Evolutionary conservation across 1,140 invertebrate species (phyloP), one percentile per base, ranked within the genome.

Genomic region (Philotrypesis tridentata): DNA sequence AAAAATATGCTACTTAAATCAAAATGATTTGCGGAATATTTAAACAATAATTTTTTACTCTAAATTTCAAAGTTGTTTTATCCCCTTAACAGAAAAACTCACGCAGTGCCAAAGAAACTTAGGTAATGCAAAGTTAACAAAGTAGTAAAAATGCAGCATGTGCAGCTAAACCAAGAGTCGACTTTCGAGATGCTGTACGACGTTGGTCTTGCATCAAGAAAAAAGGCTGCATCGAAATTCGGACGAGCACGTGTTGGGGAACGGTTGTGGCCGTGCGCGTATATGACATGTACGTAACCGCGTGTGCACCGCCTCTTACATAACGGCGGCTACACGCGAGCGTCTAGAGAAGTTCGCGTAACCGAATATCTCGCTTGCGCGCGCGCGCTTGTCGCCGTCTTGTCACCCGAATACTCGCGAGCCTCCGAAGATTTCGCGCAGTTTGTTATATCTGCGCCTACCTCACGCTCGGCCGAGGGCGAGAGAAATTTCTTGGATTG

Each of bases 341-440:
- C 74, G 67, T 72, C 78, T 61, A 55, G 73, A 73, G 33, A 43
- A 82, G 79, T 79, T 67, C 71, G 63, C 81, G 82, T 79, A 84
- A 83, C 83, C 71, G 78, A 82, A 84, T 84, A 83, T 83, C 79
- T 75, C 67, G 73, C 43, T 37, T 37, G 48, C 27, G 21, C 29
- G 73, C 76, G 48, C 27, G 21, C 29, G 73, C 76, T 27, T 29
- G 61, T 65, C 27, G 82, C 43, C 67, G 74, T 43, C 40, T 31
- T 63, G 37, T 63, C 73, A 31, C 55, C 60, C 8, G 33, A 65
- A 23, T 55, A 11, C 23, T 25, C 9, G 23, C 31, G 23, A 5
- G 33, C 1, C 31, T 63, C 31, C 33, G 33, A 63, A 31, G 63
- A 29, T 76, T 77, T 67, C 25, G 29, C 29, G 17, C n/a, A 9